These are phyloP conservation scores for Idaea aversata DNA, from an alignment of 2,888 invertebrate species.

Conservation along the genomic window DNA sequence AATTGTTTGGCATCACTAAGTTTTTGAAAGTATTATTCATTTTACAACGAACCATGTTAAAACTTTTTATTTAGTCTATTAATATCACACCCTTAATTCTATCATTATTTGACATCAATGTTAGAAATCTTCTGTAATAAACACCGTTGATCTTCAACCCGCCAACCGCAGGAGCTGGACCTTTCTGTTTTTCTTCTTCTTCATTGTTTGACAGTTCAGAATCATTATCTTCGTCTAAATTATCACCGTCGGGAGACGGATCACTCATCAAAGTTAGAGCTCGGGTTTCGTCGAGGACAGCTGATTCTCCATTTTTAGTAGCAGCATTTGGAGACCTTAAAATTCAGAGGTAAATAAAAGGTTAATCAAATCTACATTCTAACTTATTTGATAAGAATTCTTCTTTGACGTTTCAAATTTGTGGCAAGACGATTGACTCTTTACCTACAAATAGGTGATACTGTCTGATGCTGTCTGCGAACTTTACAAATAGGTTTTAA, in stretches of 20 bases:
- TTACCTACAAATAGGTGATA: too few relatives aligned
- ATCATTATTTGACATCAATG: conserved; percentile 10
- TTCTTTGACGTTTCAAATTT: too few relatives aligned
- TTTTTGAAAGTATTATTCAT: conserved; percentile 8
- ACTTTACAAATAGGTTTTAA: too few relatives aligned
- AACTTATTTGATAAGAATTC: too few relatives aligned
- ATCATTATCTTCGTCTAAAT: conserved; percentile 33
- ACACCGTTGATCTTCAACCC: conserved; percentile 51
- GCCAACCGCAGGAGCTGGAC: conserved; percentile 33
- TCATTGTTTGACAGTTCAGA: conserved; percentile 30
- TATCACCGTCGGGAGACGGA: conserved; percentile 54
- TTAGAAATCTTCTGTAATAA: conserved; percentile 44
- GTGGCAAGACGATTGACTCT: neutral
- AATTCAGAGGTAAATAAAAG: neutral
- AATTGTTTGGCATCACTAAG: neutral
- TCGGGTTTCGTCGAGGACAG: conserved; percentile 31
- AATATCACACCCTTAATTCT: neutral
- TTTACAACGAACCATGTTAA: neutral
- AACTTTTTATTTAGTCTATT: conserved; percentile 10
- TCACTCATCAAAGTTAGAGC: conserved; percentile 38
- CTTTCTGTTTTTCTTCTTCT: conserved; percentile 11
- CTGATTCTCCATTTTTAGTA: conserved; percentile 3
- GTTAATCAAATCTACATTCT: neutral
- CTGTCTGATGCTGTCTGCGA: too few relatives aligned
- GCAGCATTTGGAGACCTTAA: neutral